Evolutionary conservation across 2,888 invertebrate species (phyloP), one percentile per base, ranked within the genome.

Genomic region (Lasius platythorax): DNA sequence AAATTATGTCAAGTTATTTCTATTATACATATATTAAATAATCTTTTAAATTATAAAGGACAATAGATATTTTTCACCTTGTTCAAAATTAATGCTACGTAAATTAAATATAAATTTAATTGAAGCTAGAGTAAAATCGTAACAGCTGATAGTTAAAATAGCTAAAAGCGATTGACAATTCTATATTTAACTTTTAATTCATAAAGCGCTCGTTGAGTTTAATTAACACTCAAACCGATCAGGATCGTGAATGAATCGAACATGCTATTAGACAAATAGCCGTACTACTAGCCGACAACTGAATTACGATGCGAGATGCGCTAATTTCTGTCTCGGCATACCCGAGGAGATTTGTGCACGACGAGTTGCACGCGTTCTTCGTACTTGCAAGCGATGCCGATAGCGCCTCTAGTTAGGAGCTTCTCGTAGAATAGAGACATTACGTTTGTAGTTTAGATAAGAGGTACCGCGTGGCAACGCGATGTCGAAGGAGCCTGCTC

Each of bases 361-460:
- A 70, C 79, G 70, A 72, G 61, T 63, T 50, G 43, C 66, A 28
- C 23, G n/a, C 28, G 66, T 87, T 63, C 75, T 61, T 73, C 33
- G 70, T 56, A 56, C 73, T 56, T 82, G 64, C 67, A 68, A 66
- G 61, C 46, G 28, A 37, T 72, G 61, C 33, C 61, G 83, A 84
- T 81, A 82, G 64, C 12, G 28, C 40, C 28, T 61, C 53, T 28
- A 43, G 64, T 15, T 63, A 40, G 56, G 50, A 37, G 33, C 33
- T 53, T 79, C 67, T 85, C 86, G 63, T 72, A 79, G 72, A 88
- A 91, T 91, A 91, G 91, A 92, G 89, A 92, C 89, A 92, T 92
- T 91, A 91, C 84, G 87, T 88, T 90, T 37, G 87, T 84, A 87
- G 88, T 90, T 91, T 89, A 91, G 91, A 92, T 92, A 92, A 92